Conservation (phyloP, 2,113 vertebrate genomes). For the Anthoscopus minutus region DNA sequence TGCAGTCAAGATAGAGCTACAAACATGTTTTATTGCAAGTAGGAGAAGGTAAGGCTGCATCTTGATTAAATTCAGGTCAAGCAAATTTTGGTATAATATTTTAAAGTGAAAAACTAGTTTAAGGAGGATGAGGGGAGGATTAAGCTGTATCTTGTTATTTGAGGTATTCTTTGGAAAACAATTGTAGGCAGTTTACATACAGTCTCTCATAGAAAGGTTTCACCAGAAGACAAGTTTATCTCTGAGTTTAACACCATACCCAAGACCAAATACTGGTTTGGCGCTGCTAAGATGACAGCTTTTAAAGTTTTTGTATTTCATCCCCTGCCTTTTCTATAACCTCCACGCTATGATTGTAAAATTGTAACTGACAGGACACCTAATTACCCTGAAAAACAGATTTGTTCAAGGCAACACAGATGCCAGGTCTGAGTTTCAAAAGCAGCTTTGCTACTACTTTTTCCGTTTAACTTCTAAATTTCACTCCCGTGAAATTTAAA, state of each 20-base stretch:
- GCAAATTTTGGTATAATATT: not conserved
- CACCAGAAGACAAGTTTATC: not conserved
- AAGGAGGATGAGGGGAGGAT: not conserved
- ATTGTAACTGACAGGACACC: not conserved
- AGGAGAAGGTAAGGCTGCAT: not conserved
- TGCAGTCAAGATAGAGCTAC: not conserved
- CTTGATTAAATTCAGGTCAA: not conserved
- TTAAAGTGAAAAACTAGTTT: not conserved
- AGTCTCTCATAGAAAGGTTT: not conserved
- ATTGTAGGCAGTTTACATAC: not conserved
- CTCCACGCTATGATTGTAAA: not conserved
- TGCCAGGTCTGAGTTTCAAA: constrained; percentile 7
- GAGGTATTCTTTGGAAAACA: not conserved
- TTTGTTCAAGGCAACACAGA: constrained; percentile 14
- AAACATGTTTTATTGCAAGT: not conserved
- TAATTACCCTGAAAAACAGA: not conserved
- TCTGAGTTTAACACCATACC: not conserved
- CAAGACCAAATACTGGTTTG: not conserved
- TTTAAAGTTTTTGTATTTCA: not conserved
- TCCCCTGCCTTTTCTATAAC: not conserved
- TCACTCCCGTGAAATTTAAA: not conserved
- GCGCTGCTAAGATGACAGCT: not conserved
- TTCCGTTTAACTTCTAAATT: not conserved
- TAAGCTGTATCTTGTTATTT: not conserved
- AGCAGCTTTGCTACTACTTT: not conserved